These are phyloP conservation scores for Eristalis arbustorum DNA, from an alignment of 2,888 invertebrate genomes.

Conservation along the genomic window DNA sequence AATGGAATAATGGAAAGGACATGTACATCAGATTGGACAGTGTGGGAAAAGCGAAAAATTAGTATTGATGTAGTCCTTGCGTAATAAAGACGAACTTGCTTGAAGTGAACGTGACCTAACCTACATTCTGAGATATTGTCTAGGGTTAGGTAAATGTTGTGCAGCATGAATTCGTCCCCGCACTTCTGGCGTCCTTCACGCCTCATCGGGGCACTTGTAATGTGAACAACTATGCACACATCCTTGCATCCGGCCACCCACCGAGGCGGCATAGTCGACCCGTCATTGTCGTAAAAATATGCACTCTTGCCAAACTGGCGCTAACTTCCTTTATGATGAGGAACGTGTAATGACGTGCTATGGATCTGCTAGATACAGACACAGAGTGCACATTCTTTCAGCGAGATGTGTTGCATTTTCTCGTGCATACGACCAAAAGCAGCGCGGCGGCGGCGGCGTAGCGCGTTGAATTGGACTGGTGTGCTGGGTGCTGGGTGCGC, in stretches of 20 bases:
- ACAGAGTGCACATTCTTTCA: conserved; percentile 22
- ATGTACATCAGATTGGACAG: conserved; percentile 30
- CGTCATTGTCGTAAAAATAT: conserved; percentile 64
- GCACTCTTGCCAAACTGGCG: conserved; percentile 62
- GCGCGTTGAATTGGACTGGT: not conserved
- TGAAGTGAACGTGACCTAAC: conserved; percentile 59
- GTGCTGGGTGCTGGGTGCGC: not conserved
- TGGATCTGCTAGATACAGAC: conserved; percentile 25
- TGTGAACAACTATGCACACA: not conserved
- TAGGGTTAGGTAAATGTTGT: conserved; percentile 39
- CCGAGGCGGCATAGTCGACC: conserved; percentile 1
- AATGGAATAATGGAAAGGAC: conserved; percentile 62
- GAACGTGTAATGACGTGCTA: conserved; percentile 51
- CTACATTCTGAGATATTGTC: conserved; percentile 60
- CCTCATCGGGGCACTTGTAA: not conserved
- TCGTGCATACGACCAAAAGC: conserved; percentile 14
- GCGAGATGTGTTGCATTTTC: conserved; percentile 57
- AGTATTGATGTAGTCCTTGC: conserved; percentile 69
- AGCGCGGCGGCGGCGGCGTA: not conserved
- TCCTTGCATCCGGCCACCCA: not conserved
- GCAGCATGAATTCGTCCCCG: not conserved
- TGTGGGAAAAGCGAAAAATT: conserved; percentile 26
- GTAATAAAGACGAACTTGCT: conserved; percentile 56
- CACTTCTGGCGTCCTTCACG: not conserved
- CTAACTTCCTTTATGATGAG: conserved; percentile 58